Conservation (phyloP, 2,113 vertebrate genomes). For the Psilopsiagon aurifrons region DNA sequence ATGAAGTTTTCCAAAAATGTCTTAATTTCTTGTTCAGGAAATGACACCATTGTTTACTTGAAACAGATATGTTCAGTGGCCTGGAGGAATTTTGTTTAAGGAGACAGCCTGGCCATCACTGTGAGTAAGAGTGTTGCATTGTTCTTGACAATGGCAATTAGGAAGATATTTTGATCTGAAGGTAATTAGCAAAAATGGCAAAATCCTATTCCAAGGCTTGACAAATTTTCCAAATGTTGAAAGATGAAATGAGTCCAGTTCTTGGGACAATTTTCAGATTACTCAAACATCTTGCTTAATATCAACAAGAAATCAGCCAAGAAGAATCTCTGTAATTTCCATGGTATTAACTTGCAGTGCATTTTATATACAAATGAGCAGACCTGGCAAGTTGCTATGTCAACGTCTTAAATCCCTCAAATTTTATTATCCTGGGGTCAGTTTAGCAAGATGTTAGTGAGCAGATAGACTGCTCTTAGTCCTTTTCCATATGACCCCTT, state of each 20-base stretch:
- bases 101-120: background rate
- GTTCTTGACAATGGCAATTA: background rate
- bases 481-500: background rate
- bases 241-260: background rate
- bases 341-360: background rate
- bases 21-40: constrained; percentile 29
- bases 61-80: background rate
- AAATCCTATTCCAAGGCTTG: background rate
- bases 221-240: background rate
- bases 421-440: background rate
- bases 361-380: background rate
- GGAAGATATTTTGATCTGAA: constrained; percentile 1
- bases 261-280: background rate
- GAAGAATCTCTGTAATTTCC: constrained; percentile 8
- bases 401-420: background rate
- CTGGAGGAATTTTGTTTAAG: background rate
- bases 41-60: constrained; percentile 27
- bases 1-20: background rate
- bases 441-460: background rate
- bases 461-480: background rate
- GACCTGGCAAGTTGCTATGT: background rate
- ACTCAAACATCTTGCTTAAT: constrained; percentile 6
- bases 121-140: constrained; percentile 1
- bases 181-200: background rate
- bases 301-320: background rate